A percentile compares a stretch with the other conserved stretches of the same genome.
Conservation (phyloP, 2,113 vertebrate genomes). For the Struthidea cinerea region DNA sequence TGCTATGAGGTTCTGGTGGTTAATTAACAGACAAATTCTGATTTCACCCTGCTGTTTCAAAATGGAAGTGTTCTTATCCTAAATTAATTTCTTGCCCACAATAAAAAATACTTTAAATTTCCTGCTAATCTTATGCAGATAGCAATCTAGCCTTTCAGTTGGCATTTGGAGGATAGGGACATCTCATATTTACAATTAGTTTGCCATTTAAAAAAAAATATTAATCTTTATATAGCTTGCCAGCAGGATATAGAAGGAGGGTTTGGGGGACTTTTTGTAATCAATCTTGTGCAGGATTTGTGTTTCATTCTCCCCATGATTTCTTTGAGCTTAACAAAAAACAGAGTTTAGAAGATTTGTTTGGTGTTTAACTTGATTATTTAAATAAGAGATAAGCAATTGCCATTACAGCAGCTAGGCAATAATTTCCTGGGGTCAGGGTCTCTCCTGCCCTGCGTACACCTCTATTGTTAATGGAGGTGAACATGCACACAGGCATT, state of each 20-base stretch:
- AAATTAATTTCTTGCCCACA: conserved; percentile 11
- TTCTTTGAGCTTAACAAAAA: conserved; percentile 18
- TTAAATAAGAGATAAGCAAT: conserved; percentile 51
- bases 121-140: conserved; percentile 2
- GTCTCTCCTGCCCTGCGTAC: neutral
- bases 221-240: neutral
- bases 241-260: neutral
- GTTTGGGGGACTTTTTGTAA: neutral
- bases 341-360: conserved; percentile 30
- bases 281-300: neutral
- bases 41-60: conserved; percentile 24
- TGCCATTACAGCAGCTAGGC: conserved; percentile 6
- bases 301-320: neutral
- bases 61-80: conserved; percentile 23
- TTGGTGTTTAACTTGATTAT: conserved; percentile 40
- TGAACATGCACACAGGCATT: conserved; percentile 25
- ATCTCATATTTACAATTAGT: neutral
- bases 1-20: neutral
- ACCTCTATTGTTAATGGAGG: conserved; percentile 12
- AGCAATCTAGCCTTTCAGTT: conserved; percentile 31
- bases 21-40: conserved; percentile 27
- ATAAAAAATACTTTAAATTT: conserved; percentile 48
- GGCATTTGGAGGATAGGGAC: conserved; percentile 18
- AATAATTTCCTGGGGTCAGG: conserved; percentile 36
- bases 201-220: conserved; percentile 7